Conservation (phyloP, 2,797 vertebrate genomes). For the Holocentrus rufus region DNA sequence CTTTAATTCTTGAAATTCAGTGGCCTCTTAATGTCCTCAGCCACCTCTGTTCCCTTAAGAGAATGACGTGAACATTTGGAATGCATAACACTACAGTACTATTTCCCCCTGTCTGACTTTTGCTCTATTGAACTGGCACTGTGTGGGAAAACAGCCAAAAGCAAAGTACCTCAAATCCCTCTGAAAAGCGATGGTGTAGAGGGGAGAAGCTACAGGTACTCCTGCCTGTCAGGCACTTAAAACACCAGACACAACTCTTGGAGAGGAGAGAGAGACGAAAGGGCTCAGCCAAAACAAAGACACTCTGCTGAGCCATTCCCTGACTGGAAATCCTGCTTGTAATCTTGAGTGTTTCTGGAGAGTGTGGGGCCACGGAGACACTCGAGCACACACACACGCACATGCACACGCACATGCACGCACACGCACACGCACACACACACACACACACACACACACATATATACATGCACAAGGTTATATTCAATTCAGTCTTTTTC, state of each 20-base stretch:
- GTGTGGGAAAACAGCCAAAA: conserved; percentile 49
- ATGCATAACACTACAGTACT: conserved; percentile 5
- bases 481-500: too few species aligned
- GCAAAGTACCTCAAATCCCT: conserved; percentile 39
- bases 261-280: conserved; percentile 39
- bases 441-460: too few species aligned
- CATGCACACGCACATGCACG: background rate
- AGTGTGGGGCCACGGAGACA: conserved; percentile 14
- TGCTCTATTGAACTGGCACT: conserved; percentile 6
- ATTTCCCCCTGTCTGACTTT: conserved; percentile 35
- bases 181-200: conserved; percentile 29
- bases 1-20: too few species aligned
- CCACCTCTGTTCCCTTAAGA: background rate
- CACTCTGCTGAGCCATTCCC: conserved; percentile 44
- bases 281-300: conserved; percentile 57
- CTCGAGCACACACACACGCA: background rate
- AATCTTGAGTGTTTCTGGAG: conserved; percentile 22
- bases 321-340: conserved; percentile 45
- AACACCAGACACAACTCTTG: conserved; percentile 44
- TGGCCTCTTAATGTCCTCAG: background rate
- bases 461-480: too few species aligned
- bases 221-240: conserved; percentile 50
- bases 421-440: too few species aligned
- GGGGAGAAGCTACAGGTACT: conserved; percentile 38
- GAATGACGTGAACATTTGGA: conserved; percentile 14